Evolutionary conservation across 2,888 invertebrate species (phyloP).

Genomic region (Lepidochitona cinerea): DNA sequence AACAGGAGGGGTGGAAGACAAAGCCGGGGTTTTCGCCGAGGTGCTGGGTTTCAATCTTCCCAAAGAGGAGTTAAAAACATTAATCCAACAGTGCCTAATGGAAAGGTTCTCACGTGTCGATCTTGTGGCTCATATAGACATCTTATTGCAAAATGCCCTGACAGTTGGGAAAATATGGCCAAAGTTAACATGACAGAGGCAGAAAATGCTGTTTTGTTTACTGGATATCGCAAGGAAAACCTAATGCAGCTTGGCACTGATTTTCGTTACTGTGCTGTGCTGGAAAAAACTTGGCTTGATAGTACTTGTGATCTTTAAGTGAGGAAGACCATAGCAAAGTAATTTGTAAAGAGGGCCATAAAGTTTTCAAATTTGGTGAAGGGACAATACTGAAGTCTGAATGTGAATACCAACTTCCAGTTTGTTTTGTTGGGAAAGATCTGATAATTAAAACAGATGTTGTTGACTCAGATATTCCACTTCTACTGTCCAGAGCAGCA

Average conservation of each 20-base stretch:
- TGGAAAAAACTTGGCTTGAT: conserved; percentile 28
- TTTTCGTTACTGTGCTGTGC: conserved; percentile 24
- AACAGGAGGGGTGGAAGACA: conserved; percentile 9
- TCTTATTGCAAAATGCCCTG: background rate
- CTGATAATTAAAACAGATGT: conserved; percentile 26
- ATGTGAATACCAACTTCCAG: conserved; percentile 20
- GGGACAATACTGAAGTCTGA: conserved; percentile 20
- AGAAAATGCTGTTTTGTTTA: conserved; percentile 9
- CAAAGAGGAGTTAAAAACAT: conserved; percentile 8
- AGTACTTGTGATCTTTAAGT: conserved; percentile 24
- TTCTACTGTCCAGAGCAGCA: conserved; percentile 24
- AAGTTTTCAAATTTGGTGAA: conserved; percentile 20
- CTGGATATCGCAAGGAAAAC: background rate
- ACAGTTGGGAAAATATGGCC: conserved; percentile 8
- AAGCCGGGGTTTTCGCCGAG: background rate
- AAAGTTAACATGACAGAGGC: background rate
- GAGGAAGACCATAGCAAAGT: background rate
- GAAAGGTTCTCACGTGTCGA: conserved; percentile 11
- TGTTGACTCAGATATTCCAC: conserved; percentile 23
- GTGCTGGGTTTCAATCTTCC: background rate
- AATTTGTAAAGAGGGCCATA: background rate
- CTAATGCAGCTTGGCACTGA: conserved; percentile 13
- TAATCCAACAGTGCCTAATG: conserved; percentile 24
- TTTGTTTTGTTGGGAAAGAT: conserved; percentile 16
- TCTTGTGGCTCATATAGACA: conserved; percentile 7